Percentiles rank a stretch among this genome's conserved stretches.
Evolutionary conservation across 2,888 invertebrate genomes (phyloP).

Genomic region (Cephonodes hylas): DNA sequence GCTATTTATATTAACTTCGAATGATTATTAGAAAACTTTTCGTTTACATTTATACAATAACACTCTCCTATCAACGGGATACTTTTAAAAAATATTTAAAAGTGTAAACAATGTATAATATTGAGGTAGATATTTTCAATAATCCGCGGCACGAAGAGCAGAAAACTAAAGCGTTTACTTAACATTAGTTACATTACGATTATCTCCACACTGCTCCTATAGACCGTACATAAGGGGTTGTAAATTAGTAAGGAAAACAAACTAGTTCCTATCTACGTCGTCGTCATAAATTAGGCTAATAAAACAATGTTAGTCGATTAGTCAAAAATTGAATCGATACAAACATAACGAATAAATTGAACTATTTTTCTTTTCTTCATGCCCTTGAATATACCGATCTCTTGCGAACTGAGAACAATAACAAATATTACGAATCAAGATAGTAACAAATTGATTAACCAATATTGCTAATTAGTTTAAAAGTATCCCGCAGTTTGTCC

Average conservation of each 20-base stretch:
- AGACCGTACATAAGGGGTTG: not conserved
- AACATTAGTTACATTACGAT: not conserved
- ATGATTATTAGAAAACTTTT: slow-evolving; percentile 17
- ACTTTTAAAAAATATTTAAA: slow-evolving; percentile 38
- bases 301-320: not conserved
- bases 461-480: slow-evolving; percentile 24
- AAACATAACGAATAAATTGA: not conserved
- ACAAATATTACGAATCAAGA: not conserved
- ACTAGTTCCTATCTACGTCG: not conserved
- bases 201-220: not conserved
- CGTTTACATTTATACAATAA: slow-evolving; percentile 43
- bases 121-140: slow-evolving; percentile 3
- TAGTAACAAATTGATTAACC: too few species aligned
- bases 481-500: slow-evolving; percentile 51
- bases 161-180: not conserved
- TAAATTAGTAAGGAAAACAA: not conserved
- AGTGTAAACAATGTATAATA: not conserved
- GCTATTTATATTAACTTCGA: slow-evolving; percentile 23
- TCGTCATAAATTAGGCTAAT: slow-evolving; percentile 5
- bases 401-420: not conserved
- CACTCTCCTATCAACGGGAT: slow-evolving; percentile 59
- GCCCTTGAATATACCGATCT: not conserved
- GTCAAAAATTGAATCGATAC: not conserved
- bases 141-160: not conserved
- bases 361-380: too few species aligned